phyloP scores from a whole-genome alignment of 2,113 vertebrate genomes.

The Notarius lentiginosus region DNA sequence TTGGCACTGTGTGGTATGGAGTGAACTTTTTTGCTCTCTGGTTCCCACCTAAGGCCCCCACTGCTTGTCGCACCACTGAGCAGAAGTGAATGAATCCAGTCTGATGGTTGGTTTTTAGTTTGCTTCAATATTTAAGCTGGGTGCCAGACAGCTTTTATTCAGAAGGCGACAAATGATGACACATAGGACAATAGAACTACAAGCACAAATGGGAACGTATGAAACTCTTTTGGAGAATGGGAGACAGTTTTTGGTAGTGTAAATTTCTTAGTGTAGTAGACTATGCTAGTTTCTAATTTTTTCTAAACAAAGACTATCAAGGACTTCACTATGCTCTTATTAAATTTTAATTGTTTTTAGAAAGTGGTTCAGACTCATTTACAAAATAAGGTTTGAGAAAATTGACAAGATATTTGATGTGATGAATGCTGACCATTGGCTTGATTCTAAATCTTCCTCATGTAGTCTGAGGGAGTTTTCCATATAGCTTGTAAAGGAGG shows the following conservation, averaged over 20 bases:
- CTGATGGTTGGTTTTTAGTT: slow-evolving; percentile 85
- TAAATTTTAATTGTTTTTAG: background rate
- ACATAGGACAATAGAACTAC: slow-evolving; percentile 73
- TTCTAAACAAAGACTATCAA: background rate
- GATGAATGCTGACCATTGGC: background rate
- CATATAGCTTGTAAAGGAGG: background rate
- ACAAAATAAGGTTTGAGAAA: background rate
- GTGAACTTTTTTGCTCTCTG: slow-evolving; percentile 75
- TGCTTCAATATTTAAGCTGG: slow-evolving; percentile 86
- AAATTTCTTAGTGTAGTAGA: background rate
- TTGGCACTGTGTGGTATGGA: slow-evolving; percentile 73
- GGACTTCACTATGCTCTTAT: background rate
- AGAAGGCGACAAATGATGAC: slow-evolving; percentile 74
- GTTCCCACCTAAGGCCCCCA: slow-evolving; percentile 79
- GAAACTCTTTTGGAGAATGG: slow-evolving; percentile 32
- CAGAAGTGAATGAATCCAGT: slow-evolving; percentile 84
- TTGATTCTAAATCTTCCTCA: background rate
- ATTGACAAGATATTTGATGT: background rate
- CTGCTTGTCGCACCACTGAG: slow-evolving; percentile 80
- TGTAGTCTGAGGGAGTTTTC: no score
- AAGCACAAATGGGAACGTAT: slow-evolving; percentile 43
- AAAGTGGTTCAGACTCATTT: background rate
- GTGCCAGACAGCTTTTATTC: slow-evolving; percentile 85
- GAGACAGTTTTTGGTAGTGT: background rate
- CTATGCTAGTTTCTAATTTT: background rate